Conservation (phyloP, 2,888 invertebrate species). For the Polyommatus iphigenia region DNA sequence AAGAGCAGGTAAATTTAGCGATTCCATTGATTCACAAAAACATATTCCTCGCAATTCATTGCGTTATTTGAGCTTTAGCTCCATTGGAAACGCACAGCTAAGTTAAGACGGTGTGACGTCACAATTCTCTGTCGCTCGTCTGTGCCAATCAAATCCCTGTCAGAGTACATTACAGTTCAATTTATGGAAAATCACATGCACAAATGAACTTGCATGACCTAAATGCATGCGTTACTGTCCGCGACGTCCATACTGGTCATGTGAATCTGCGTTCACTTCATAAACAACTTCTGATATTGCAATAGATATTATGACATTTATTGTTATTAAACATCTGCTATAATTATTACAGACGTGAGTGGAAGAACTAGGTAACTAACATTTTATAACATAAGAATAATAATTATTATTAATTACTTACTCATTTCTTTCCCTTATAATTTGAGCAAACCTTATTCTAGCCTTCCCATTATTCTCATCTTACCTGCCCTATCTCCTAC, state of each 20-base stretch:
- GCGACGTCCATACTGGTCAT: not conserved
- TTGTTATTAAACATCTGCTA: not conserved
- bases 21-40: no score
- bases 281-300: not conserved
- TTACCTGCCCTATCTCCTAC: not conserved
- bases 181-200: slow-evolving; percentile 14
- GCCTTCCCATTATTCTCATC: not conserved
- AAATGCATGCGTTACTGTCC: slow-evolving; percentile 31
- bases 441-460: no score
- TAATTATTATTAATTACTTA: no score
- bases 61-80: no score
- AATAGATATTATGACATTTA: not conserved
- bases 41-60: no score
- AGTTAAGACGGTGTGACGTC: no score
- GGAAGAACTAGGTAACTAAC: no score
- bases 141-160: not conserved
- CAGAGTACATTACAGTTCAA: slow-evolving; percentile 23
- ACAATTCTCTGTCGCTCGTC: not conserved
- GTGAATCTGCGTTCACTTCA: not conserved
- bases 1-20: no score
- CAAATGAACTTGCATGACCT: slow-evolving; percentile 31
- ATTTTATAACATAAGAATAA: no score
- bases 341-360: no score
- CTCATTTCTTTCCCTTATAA: no score
- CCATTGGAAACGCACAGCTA: no score